Evolutionary conservation across 1,140 invertebrate species (phyloP), one percentile per base, ranked within the genome.

Genomic region (Leptinotarsa texana): DNA sequence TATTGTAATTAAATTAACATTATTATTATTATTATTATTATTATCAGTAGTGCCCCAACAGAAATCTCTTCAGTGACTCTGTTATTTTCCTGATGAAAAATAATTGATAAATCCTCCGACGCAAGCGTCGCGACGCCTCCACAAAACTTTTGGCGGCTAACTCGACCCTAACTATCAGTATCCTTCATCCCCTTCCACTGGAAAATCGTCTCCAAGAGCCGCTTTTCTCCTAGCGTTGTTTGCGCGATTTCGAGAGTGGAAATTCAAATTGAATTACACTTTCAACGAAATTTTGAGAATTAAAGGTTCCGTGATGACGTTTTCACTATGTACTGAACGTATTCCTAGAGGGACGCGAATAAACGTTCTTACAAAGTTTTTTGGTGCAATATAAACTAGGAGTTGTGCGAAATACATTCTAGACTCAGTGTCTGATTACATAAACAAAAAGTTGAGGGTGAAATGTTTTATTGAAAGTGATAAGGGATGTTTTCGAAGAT

Each of bases 101-200:
- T 17, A 57, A 57, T 57, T 57, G 51, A 57, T 57, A 57, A 57
- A 57, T 57, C n/a, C 17, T 42, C 11, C 66, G 66, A 68, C 66
- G 66, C 66, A 47, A 47, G 66, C 66, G 66, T 68, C 18, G 13
- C 21, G 63, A 18, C 66, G 24, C 66, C 66, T 68, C 66, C 66
- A 18, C 42, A 68, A 66, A 68, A 68, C 24, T 68, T 68, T 68
- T 68, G 66, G 66, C 66, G 66, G 33, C 66, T 68, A 68, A 68
- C 66, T 68, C 24, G n/a, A 68, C 24, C n/a, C 66, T n/a, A 42
- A 68, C 66, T 68, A 42, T 33, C 66, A 68, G 66, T 68, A 27
- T 15, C 49, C 42, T 68, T 17, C 66, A 42, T 42, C 33, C 66
- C 42, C 42, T 42, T 68, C 42, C 66, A 68, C 42, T 68, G 66